Evolutionary conservation across 2,113 vertebrate genomes (phyloP).

Genomic region (Eretmochelys imbricata): DNA sequence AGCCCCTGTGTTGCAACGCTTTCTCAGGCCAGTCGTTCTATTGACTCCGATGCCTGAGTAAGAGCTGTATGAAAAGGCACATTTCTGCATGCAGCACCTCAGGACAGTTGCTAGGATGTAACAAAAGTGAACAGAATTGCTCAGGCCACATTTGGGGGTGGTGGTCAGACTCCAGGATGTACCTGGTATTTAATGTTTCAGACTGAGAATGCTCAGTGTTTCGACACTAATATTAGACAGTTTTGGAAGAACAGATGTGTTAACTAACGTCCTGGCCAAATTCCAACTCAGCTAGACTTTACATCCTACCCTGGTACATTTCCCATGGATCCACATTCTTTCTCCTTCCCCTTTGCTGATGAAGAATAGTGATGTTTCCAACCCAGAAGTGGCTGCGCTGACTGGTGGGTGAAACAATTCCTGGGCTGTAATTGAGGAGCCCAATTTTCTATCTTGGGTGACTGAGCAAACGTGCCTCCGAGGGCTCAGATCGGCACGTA

Average conservation of each 20-base stretch:
- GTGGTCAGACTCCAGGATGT: neutral
- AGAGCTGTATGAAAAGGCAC: neutral
- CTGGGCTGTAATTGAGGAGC: conserved; percentile 13
- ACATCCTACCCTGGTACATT: neutral
- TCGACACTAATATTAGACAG: neutral
- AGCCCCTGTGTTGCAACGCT: neutral
- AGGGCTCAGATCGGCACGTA: conserved; percentile 27
- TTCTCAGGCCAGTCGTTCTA: neutral
- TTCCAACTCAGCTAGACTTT: neutral
- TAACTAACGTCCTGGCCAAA: neutral
- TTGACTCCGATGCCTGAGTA: neutral
- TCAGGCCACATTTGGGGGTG: neutral
- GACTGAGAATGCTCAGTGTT: neutral
- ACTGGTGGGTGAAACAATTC: neutral
- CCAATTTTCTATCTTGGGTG: conserved; percentile 28
- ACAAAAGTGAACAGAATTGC: neutral
- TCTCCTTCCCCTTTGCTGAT: neutral
- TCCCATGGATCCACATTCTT: neutral
- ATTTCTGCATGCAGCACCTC: neutral
- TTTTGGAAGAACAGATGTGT: rapidly evolving
- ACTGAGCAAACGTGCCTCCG: neutral
- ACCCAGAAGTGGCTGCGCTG: rapidly evolving
- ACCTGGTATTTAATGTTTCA: conserved; percentile 13
- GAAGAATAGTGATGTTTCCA: rapidly evolving
- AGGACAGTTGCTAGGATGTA: conserved; percentile 15